Conservation (phyloP, 2,113 vertebrate genomes). For the Speoplatyrhinus poulsoni region DNA sequence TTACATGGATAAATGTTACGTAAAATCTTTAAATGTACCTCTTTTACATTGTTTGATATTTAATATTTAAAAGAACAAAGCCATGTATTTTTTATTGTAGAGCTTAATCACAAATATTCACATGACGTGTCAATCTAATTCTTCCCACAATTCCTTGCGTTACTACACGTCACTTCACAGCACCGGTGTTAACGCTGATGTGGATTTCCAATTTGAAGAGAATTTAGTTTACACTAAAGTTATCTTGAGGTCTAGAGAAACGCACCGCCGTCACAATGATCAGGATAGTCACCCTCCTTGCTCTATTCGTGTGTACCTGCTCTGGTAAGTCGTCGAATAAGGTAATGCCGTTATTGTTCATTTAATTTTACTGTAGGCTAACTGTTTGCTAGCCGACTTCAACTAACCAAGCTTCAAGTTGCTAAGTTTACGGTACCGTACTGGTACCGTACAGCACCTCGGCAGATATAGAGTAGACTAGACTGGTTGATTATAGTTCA, state of each 20-base stretch:
- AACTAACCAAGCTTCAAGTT: neutral
- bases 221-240: too few relatives aligned
- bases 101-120: neutral
- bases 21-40: too few relatives aligned
- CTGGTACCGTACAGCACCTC: too few relatives aligned
- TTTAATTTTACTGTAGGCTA: neutral
- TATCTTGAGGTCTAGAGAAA: neutral
- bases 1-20: too few relatives aligned
- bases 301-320: constrained; percentile 60
- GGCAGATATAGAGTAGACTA: too few relatives aligned
- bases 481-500: neutral
- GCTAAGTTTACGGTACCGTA: too few relatives aligned
- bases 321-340: constrained; percentile 52
- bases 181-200: constrained; percentile 50
- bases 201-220: constrained; percentile 46
- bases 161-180: constrained; percentile 45
- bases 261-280: constrained; percentile 47
- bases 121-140: constrained; percentile 59
- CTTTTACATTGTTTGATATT: too few relatives aligned
- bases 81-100: too few relatives aligned
- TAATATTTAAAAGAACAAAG: too few relatives aligned
- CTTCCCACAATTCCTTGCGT: constrained; percentile 52
- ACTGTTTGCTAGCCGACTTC: neutral
- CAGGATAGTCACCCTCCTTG: constrained; percentile 58
- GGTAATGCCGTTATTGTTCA: neutral